Percentiles rank a stretch among this genome's conserved stretches.
These are phyloP conservation scores for Pyrgilauda ruficollis DNA, from an alignment of 2,113 vertebrate genomes.

Conservation along the genomic window DNA sequence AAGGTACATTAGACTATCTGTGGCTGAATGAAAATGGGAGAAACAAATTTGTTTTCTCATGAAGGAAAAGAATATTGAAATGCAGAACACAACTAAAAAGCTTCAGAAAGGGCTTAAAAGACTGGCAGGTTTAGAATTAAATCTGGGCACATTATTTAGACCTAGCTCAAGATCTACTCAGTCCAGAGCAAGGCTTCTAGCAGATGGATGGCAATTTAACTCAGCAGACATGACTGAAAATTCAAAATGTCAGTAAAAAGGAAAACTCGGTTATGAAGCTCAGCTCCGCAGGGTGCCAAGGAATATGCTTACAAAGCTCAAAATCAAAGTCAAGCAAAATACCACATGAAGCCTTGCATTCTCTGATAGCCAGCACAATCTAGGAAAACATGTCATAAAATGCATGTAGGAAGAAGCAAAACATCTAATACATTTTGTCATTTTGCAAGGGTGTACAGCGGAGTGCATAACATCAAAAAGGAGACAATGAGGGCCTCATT, in stretches of 20 bases:
- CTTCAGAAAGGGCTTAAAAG: not conserved
- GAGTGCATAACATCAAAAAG: not conserved
- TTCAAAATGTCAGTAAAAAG: not conserved
- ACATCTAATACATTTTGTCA: not conserved
- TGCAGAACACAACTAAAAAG: not conserved
- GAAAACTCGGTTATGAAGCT: accelerated
- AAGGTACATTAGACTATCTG: not conserved
- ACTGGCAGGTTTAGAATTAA: not conserved
- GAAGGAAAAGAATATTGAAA: not conserved
- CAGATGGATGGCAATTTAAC: not conserved
- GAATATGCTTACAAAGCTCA: not conserved
- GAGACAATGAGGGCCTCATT: not conserved
- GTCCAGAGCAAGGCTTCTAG: not conserved
- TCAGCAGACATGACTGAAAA: not conserved
- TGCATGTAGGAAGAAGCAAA: not conserved
- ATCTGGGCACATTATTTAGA: not conserved
- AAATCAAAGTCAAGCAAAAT: not conserved
- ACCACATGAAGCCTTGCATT: not conserved
- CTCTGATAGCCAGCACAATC: not conserved
- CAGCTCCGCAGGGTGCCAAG: not conserved
- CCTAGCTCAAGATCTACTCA: not conserved
- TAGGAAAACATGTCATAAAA: not conserved
- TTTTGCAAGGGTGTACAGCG: not conserved
- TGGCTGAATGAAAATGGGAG: not conserved
- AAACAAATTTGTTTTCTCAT: not conserved